A percentile compares a stretch with the other conserved stretches of the same genome.
phyloP scores from a whole-genome alignment of 2,888 invertebrate genomes.

The Formica aserva region DNA sequence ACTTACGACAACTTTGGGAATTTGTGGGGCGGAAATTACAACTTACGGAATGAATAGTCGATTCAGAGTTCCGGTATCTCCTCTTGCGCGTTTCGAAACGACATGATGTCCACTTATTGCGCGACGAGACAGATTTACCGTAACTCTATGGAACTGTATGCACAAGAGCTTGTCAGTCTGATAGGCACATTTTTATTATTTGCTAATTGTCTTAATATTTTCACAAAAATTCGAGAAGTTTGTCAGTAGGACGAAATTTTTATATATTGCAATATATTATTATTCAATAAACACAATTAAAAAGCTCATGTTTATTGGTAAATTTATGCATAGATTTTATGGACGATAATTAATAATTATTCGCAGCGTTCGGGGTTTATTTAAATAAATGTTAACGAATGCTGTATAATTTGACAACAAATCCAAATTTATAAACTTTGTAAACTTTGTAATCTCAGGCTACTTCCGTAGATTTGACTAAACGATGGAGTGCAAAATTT shows the following conservation, averaged over 20 bases:
- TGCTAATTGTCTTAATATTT: background rate
- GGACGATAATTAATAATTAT: background rate
- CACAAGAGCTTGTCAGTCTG: background rate
- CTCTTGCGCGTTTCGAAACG: conserved; percentile 2
- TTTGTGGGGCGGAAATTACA: conserved; percentile 42
- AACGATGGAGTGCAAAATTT: background rate
- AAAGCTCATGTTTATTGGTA: background rate
- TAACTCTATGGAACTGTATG: background rate
- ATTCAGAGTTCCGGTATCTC: conserved; percentile 9
- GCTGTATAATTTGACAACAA: background rate
- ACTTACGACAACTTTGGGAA: conserved; percentile 37
- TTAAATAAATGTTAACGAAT: background rate
- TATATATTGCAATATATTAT: background rate
- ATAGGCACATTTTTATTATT: background rate
- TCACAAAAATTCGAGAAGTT: background rate
- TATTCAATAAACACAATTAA: background rate
- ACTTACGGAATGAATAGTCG: conserved; percentile 24
- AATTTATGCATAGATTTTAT: background rate
- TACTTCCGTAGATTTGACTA: no score
- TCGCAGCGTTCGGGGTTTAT: background rate
- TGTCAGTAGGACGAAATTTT: background rate
- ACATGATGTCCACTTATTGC: background rate
- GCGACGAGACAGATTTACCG: background rate
- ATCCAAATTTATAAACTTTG: background rate
- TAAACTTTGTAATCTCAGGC: background rate